A percentile compares a stretch with the other conserved stretches of the same genome.
phyloP scores from a whole-genome alignment of 2,888 invertebrate species.

The Xylophagus ater region DNA sequence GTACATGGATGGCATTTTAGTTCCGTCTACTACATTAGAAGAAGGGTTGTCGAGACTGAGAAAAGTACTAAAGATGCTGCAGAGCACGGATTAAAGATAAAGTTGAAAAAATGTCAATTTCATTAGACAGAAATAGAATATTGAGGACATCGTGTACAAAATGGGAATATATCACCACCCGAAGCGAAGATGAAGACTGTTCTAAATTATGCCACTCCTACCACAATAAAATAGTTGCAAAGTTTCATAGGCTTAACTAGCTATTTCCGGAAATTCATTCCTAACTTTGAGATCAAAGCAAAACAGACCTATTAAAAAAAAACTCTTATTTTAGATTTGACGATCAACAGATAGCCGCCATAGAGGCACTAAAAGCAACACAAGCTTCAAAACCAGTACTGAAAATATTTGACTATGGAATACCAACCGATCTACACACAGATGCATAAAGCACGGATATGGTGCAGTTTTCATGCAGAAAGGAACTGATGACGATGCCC shows the following conservation, averaged over 20 bases:
- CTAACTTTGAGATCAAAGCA: background rate
- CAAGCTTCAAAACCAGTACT: background rate
- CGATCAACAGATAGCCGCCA: no score
- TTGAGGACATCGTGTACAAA: background rate
- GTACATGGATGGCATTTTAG: conserved; percentile 3
- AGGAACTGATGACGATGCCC: conserved; percentile 6
- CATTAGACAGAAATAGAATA: background rate
- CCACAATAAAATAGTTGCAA: background rate
- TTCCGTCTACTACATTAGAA: background rate
- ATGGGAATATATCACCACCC: background rate
- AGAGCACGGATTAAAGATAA: background rate
- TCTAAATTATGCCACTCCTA: background rate
- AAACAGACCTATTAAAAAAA: background rate
- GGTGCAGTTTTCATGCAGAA: background rate
- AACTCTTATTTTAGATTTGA: no score
- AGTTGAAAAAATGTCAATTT: conserved; percentile 5
- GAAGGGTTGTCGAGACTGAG: background rate
- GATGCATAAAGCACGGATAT: background rate
- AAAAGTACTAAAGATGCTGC: background rate
- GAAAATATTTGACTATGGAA: background rate
- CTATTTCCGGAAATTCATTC: conserved; percentile 1
- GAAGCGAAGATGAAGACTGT: background rate
- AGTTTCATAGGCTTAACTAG: background rate
- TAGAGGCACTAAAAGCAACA: no score
- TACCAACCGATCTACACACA: background rate